A percentile compares a stretch with the other conserved stretches of the same genome.
Evolutionary conservation across 2,888 invertebrate species (phyloP).

Genomic region (Caenorhabditis parvicauda): DNA sequence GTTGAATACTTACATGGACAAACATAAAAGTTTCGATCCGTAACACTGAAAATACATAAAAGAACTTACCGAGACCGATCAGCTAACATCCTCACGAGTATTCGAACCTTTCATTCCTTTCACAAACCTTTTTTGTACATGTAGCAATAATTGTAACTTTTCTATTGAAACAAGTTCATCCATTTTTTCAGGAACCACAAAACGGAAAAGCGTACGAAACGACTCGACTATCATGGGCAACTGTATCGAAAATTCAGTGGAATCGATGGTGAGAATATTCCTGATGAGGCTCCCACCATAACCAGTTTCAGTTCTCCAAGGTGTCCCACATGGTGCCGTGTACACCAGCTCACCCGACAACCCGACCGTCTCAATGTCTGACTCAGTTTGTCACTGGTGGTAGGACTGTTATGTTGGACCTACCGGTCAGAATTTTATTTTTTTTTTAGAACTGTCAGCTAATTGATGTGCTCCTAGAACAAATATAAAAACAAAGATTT

Average conservation of each 20-base stretch:
- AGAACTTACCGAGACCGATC: too few species aligned
- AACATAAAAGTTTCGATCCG: too few species aligned
- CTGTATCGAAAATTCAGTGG: constrained; percentile 67
- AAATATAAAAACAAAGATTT: neutral
- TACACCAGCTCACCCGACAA: constrained; percentile 86
- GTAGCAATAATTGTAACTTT: too few species aligned
- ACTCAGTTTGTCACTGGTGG: constrained; percentile 95
- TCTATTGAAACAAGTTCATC: too few species aligned
- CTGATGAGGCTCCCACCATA: neutral
- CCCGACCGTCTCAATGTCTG: constrained; percentile 90
- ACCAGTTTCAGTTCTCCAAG: constrained; percentile 28
- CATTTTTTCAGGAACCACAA: neutral
- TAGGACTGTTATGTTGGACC: constrained; percentile 57
- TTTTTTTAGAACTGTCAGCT: neutral
- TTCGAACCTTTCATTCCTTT: too few species aligned
- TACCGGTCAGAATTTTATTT: constrained; percentile 7
- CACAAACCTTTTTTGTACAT: too few species aligned
- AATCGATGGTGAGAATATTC: constrained; percentile 20
- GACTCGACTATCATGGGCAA: constrained; percentile 92
- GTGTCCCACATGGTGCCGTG: constrained; percentile 74
- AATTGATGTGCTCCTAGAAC: neutral
- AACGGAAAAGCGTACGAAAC: constrained; percentile 74
- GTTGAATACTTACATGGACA: too few species aligned
- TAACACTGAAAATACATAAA: too few species aligned
- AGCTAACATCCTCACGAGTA: too few species aligned